Evolutionary conservation across 30 jellyfish, hydroid and myxozoan species (phyloP).

Genomic region (Pelagia noctiluca): DNA sequence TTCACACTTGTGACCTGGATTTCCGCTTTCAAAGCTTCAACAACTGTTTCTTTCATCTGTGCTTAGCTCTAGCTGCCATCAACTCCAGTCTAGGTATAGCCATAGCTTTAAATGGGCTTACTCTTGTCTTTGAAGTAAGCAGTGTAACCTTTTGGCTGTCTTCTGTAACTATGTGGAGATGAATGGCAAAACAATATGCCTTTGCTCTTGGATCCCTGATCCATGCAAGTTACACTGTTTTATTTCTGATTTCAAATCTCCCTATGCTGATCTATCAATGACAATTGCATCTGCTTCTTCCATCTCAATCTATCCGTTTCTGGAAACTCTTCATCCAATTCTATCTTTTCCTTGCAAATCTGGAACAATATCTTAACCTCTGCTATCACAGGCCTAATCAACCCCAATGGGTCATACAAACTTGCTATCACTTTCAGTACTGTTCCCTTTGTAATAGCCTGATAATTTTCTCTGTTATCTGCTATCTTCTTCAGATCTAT

Average conservation of each 20-base stretch:
- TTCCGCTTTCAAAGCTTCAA: background rate
- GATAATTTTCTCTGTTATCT: background rate
- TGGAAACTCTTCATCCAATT: slow-evolving; percentile 32
- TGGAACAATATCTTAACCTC: slow-evolving; percentile 19
- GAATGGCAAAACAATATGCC: slow-evolving; percentile 33
- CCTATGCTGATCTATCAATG: slow-evolving; percentile 2
- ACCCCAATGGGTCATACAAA: slow-evolving; percentile 45
- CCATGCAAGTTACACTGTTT: slow-evolving; percentile 20
- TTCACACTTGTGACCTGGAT: background rate
- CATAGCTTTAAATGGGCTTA: slow-evolving; percentile 30
- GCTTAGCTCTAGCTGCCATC: slow-evolving; percentile 21
- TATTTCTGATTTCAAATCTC: background rate
- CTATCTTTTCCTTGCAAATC: slow-evolving; percentile 29
- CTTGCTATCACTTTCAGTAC: slow-evolving; percentile 21
- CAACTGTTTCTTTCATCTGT: slow-evolving; percentile 7
- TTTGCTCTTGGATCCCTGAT: slow-evolving; percentile 31
- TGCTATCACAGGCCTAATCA: slow-evolving; percentile 30
- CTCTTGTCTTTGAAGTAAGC: slow-evolving; percentile 39
- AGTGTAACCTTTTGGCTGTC: background rate
- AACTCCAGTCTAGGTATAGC: slow-evolving; percentile 22
- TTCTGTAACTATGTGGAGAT: slow-evolving; percentile 14
- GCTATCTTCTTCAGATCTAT: no score
- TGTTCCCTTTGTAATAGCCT: slow-evolving; percentile 13
- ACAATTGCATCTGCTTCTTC: slow-evolving; percentile 1
- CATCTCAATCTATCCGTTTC: background rate